phyloP scores from a whole-genome alignment of 2,797 vertebrate species.

The Threskiornis aethiopicus region DNA sequence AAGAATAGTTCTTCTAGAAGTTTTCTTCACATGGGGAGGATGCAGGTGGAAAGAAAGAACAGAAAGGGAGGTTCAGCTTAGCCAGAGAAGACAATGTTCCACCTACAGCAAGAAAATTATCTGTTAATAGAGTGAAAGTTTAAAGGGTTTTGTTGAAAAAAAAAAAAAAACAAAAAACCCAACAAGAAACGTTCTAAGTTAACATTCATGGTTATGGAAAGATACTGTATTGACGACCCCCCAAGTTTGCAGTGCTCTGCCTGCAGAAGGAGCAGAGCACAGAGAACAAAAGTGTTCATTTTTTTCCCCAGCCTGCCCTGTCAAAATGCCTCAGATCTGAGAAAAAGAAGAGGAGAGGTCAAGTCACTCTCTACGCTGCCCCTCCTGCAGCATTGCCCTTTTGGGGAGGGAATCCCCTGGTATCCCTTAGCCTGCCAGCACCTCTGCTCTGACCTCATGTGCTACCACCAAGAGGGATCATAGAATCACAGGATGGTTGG shows the following conservation, averaged over 20 bases:
- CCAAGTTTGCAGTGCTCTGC: not conserved
- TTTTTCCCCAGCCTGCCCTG: not conserved
- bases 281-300: rapidly evolving
- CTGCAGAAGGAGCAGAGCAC: not conserved
- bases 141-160: not conserved
- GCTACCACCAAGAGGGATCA: not conserved
- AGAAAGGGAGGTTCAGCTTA: not conserved
- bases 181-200: not conserved
- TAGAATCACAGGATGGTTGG: not conserved
- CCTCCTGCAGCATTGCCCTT: not conserved
- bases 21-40: not conserved
- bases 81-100: not conserved
- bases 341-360: not conserved
- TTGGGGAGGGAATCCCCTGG: not conserved
- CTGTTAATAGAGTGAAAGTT: constrained; percentile 3
- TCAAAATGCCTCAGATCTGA: not conserved
- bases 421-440: too few relatives aligned
- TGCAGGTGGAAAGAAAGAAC: not conserved
- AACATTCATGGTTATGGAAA: not conserved
- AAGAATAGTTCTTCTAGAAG: not conserved
- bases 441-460: rapidly evolving
- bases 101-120: not conserved
- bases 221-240: not conserved
- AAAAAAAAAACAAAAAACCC: not conserved
- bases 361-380: not conserved